Evolutionary conservation across 1,140 invertebrate species (phyloP), one percentile per base, ranked within the genome.

Genomic region (Berghia stephanieae): DNA sequence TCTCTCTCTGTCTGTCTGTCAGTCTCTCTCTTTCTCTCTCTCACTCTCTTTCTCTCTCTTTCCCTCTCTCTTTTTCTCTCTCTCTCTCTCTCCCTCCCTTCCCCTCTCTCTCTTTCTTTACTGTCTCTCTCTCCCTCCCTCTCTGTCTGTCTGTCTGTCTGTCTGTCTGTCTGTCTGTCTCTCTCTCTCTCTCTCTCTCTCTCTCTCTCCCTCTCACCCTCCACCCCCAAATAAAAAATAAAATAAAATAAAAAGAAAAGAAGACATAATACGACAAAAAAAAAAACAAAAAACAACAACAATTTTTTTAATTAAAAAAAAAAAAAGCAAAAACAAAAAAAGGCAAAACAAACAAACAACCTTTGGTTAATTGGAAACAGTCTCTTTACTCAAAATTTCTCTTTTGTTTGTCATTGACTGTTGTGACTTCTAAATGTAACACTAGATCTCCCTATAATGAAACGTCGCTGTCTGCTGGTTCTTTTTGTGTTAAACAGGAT

Each of bases 81-180:
- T 2, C 68, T 44, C 3, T 44, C 34, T 38, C 38, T n/a, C 40
- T 40, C 38, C n/a, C 27, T 3, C n/a, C 8, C 38, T 43, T 43
- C 13, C 21, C n/a, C 68, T 18, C 42, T n/a, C 34, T 43, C 13
- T n/a, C 40, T 42, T 44, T 42, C n/a, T 42, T 6, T 24, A 13
- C 3, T 70, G n/a, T 43, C n/a, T 70, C 42, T 72, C 69, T 72
- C 69, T 49, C 69, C 52, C 44, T 49, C 69, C 36, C 43, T 52
- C 69, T 72, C 69, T 72, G 24, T 24, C 44, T 72, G 43, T 72
- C n/a, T 49, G 16, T 72, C 42, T 49, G n/a, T 72, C 44, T 49
- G 4, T 49, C 43, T 49, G 43, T 72, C 43, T 49, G 2, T 72
- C 21, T 72, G n/a, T 72, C 69, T 49, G 31, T 66, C 60, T 72